A percentile compares a stretch with the other conserved stretches of the same genome.
phyloP scores from a whole-genome alignment of 2,888 invertebrate species.

The Drosophila prostipennis region DNA sequence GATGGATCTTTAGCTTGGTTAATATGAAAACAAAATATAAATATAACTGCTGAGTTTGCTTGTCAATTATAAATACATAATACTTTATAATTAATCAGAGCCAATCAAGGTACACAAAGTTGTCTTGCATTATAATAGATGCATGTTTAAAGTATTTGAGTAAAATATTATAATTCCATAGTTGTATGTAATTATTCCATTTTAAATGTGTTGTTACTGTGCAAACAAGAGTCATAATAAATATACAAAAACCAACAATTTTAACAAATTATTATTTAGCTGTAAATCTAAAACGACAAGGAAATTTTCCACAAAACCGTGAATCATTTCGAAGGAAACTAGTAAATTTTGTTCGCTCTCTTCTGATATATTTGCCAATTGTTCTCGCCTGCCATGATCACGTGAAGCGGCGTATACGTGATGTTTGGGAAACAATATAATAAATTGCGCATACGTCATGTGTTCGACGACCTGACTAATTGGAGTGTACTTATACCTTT shows the following conservation, averaged over 20 bases:
- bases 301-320: slow-evolving; percentile 27
- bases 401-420: slow-evolving; percentile 74
- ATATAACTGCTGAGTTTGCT: no score
- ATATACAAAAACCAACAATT: not conserved
- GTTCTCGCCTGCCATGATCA: slow-evolving; percentile 52
- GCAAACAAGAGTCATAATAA: not conserved
- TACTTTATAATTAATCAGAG: no score
- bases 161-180: no score
- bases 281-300: slow-evolving; percentile 9
- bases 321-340: slow-evolving; percentile 32
- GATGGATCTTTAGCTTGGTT: not conserved
- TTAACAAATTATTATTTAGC: slow-evolving; percentile 1
- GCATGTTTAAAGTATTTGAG: no score
- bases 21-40: no score
- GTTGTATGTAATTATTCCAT: no score
- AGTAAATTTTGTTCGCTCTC: slow-evolving; percentile 24
- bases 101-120: no score
- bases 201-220: no score
- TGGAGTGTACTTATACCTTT: slow-evolving; percentile 7
- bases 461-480: slow-evolving; percentile 16
- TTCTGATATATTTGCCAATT: slow-evolving; percentile 8
- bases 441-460: slow-evolving; percentile 71
- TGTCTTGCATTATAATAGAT: no score
- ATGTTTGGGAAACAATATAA: slow-evolving; percentile 53
- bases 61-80: not conserved